Evolutionary conservation across 1,140 invertebrate genomes (phyloP), one percentile per base, ranked within the genome.

Genomic region (Helicoverpa armigera): DNA sequence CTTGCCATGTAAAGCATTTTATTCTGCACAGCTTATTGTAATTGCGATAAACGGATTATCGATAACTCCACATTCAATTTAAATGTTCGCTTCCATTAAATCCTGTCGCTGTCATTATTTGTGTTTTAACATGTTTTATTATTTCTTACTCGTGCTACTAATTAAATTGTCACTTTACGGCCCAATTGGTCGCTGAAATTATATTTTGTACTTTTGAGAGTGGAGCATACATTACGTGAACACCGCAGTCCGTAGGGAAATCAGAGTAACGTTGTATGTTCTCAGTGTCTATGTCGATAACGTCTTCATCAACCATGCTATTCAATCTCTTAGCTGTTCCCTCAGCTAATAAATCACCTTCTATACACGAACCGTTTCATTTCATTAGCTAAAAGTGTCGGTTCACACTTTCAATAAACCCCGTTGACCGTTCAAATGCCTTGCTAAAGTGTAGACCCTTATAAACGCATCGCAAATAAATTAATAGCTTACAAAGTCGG

Each of bases 401-500:
- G 5, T 43, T 43, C 5, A 43, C 35, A 43, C 35, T 43, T 1
- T 43, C 5, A 43, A 43, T 43, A 7, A 43, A 43, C 35, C 7
- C 35, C 35, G 35, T 7, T 9, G 5, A 9, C 5, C 4, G 35
- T 43, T 43, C 35, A 43, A 43, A 43, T 43, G 35, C 35, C 35
- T 7, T 43, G 35, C 35, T 43, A 58, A 73, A 58, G 31, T 58
- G 63, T 18, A 65, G 35, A 48, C 23, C 29, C 35, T 29, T 76
- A 48, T 53, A 77, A 74, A 74, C 58, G 29, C 43, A 74, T 48
- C 14, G 60, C 70, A 74, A 73, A 80, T 80, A 80, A 80, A 80
- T 74, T 80, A 65, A 69, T 76, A 77, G 65, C 63, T 60, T 79
- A 85, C 80, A 75, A 76, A 80, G 67, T 82, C 81, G 82, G 82